Evolutionary conservation across 2,113 vertebrate genomes (phyloP).

Genomic region (Cyanoliseus patagonus): DNA sequence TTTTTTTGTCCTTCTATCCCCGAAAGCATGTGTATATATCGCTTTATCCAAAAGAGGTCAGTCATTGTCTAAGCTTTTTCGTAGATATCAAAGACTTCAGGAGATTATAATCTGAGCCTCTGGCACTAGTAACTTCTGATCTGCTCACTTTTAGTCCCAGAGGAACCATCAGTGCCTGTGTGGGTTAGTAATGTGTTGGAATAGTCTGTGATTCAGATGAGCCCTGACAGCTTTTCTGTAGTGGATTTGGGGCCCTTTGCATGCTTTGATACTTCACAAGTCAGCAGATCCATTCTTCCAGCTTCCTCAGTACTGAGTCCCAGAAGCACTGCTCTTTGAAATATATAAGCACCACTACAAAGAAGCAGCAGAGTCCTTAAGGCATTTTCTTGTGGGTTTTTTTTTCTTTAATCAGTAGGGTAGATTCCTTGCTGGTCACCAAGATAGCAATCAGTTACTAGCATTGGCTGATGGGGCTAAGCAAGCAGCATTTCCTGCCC

Average conservation of each 20-base stretch:
- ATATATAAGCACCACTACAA: not conserved
- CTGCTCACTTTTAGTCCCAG: not conserved
- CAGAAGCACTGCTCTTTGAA: not conserved
- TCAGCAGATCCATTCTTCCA: not conserved
- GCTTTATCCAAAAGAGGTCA: constrained; percentile 14
- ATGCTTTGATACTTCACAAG: not conserved
- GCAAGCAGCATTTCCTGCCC: not conserved
- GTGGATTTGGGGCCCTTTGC: not conserved
- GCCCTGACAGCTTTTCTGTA: not conserved
- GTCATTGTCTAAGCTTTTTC: not conserved
- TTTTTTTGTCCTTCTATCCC: not conserved
- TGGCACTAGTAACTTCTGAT: not conserved
- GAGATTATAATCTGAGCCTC: not conserved
- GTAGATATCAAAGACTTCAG: not conserved
- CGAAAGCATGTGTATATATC: not conserved
- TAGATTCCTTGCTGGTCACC: not conserved
- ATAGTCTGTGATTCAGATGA: not conserved
- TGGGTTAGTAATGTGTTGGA: not conserved
- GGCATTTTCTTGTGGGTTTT: not conserved
- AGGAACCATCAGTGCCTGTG: not conserved
- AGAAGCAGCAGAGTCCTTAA: not conserved
- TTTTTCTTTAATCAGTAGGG: not conserved
- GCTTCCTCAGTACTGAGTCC: not conserved
- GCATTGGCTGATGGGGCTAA: not conserved
- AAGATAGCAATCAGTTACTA: not conserved